A percentile compares a stretch with the other conserved stretches of the same genome.
phyloP scores from a whole-genome alignment of 2,888 invertebrate genomes.

The Drosophila anomelani region DNA sequence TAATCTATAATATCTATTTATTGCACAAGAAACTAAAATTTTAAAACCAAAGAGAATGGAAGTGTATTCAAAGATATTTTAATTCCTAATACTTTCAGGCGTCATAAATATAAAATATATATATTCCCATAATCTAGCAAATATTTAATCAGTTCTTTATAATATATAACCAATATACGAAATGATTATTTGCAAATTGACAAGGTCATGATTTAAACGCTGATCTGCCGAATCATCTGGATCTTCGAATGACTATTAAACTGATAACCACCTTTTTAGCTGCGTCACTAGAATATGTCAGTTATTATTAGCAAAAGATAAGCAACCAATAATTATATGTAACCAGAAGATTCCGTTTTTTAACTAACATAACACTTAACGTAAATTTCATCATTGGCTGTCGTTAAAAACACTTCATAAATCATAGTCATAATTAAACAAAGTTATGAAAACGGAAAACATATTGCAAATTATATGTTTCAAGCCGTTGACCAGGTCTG shows the following conservation, averaged over 20 bases:
- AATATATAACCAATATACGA: not conserved
- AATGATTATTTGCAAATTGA: not conserved
- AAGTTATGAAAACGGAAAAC: not conserved
- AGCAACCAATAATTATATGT: not conserved
- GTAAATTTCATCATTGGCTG: not conserved
- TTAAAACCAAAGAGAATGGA: not conserved
- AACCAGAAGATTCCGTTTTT: not conserved
- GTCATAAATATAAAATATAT: not conserved
- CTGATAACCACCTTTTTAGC: not conserved
- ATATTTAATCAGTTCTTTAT: not conserved
- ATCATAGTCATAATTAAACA: not conserved
- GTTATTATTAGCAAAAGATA: constrained; percentile 1
- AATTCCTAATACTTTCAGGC: not conserved
- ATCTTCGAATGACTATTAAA: constrained; percentile 3
- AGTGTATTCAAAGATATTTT: too few species aligned
- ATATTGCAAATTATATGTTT: not conserved
- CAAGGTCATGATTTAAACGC: not conserved
- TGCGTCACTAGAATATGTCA: constrained; percentile 7
- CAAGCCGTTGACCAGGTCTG: not conserved
- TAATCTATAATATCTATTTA: not conserved
- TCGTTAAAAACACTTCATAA: not conserved
- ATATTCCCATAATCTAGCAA: not conserved
- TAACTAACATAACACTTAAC: too few species aligned
- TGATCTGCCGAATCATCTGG: not conserved
- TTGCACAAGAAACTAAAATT: not conserved